Conservation (phyloP, 2,113 vertebrate genomes). For the Motacilla alba region DNA sequence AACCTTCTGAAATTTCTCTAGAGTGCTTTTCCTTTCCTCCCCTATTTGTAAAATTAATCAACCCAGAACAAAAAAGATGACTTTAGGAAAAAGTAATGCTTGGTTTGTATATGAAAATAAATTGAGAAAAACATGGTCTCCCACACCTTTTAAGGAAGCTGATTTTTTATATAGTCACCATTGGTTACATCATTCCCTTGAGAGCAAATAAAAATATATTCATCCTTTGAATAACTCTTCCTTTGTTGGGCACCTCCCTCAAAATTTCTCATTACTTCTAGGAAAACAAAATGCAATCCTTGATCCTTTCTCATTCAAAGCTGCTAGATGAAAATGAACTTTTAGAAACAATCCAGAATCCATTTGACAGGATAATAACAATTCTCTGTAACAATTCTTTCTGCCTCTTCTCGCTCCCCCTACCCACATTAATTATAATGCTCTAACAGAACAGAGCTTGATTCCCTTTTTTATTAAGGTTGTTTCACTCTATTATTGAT, state of each 20-base stretch:
- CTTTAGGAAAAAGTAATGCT: background rate
- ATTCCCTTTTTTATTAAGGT: conserved; percentile 65
- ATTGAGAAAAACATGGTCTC: background rate
- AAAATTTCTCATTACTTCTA: background rate
- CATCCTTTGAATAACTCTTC: background rate
- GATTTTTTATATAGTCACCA: background rate
- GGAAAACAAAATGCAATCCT: background rate
- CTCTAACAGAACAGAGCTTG: conserved; percentile 52
- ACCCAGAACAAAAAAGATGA: background rate
- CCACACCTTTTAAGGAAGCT: background rate
- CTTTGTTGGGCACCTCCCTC: background rate
- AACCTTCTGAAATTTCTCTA: background rate
- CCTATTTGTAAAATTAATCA: background rate
- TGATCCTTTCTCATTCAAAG: background rate
- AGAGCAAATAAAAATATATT: background rate
- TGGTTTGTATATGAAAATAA: background rate
- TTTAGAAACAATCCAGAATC: conserved; percentile 45
- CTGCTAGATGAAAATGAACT: conserved; percentile 21
- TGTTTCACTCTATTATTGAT: conserved; percentile 68
- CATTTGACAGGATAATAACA: conserved; percentile 61
- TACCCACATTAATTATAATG: conserved; percentile 63
- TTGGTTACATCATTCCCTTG: background rate
- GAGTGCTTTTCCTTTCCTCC: background rate
- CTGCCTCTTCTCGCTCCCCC: conserved; percentile 4
- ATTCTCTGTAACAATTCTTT: conserved; percentile 55